Evolutionary conservation across 2,113 vertebrate species (phyloP).

Genomic region (Ceratotherium simum): DNA sequence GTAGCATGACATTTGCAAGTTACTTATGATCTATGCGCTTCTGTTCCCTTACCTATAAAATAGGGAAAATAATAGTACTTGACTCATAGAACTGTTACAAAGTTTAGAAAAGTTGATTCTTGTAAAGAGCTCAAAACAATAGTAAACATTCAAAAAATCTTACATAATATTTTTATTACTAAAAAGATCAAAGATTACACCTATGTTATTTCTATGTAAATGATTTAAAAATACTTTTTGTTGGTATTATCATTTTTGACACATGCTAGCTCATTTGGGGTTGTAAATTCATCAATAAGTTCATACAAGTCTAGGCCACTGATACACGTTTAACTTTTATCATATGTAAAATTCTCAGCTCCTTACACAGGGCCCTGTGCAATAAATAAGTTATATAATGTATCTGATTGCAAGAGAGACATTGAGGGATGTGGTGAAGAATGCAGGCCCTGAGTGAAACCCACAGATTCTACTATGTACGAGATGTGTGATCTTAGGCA

Average conservation of each 20-base stretch:
- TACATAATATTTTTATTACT: background rate
- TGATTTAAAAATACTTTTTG: background rate
- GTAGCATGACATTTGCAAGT: background rate
- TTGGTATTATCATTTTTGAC: background rate
- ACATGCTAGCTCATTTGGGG: background rate
- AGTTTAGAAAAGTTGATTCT: background rate
- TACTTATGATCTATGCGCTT: background rate
- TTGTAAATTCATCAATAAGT: background rate
- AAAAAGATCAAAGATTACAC: background rate
- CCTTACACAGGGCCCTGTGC: background rate
- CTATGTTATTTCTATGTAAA: background rate
- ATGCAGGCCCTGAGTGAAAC: background rate
- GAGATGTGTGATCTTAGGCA: background rate
- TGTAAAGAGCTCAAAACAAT: background rate
- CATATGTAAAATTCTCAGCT: background rate
- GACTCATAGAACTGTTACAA: background rate
- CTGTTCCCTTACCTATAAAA: background rate
- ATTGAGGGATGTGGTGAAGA: background rate
- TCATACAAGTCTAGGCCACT: background rate
- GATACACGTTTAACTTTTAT: background rate
- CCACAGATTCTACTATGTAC: fast-evolving
- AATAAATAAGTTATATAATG: background rate
- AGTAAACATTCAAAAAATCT: background rate
- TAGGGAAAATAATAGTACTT: background rate
- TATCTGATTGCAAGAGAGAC: background rate